Evolutionary conservation across 2,113 vertebrate genomes (phyloP).

Genomic region (Vidua chalybeata): DNA sequence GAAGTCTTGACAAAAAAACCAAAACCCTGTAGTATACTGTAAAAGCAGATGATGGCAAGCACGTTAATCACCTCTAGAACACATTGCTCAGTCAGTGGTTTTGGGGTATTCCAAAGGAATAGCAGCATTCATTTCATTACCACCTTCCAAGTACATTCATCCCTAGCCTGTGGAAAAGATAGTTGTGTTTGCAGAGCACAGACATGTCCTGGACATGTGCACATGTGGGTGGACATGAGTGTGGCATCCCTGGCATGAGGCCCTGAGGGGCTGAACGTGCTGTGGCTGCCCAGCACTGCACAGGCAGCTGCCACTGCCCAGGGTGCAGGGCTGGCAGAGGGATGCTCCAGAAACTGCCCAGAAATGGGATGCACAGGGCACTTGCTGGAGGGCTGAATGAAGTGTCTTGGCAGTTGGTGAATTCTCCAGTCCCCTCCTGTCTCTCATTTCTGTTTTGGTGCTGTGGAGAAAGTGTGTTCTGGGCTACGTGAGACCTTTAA

Average conservation of each 20-base stretch:
- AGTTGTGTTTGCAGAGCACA: neutral
- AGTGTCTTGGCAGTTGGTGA: neutral
- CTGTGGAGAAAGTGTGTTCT: neutral
- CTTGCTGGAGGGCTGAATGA: neutral
- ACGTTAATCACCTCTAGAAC: neutral
- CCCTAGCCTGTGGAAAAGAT: neutral
- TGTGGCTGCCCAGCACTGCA: neutral
- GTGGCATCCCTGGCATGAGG: neutral
- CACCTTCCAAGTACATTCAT: neutral
- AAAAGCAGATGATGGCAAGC: neutral
- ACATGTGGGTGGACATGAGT: accelerated
- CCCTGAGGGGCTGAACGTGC: neutral
- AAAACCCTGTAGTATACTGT: neutral
- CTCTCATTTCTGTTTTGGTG: neutral
- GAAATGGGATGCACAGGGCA: neutral
- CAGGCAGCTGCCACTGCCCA: neutral
- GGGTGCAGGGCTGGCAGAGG: neutral
- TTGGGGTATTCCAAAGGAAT: neutral
- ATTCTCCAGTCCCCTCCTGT: neutral
- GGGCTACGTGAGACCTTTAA: neutral
- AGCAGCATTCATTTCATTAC: neutral
- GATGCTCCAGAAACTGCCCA: neutral
- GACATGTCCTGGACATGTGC: neutral
- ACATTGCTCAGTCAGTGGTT: neutral
- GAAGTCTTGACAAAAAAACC: neutral